Base-by-base conservation (phyloP, 2,797 vertebrate genomes). In the Chrosomus eos region DNA sequence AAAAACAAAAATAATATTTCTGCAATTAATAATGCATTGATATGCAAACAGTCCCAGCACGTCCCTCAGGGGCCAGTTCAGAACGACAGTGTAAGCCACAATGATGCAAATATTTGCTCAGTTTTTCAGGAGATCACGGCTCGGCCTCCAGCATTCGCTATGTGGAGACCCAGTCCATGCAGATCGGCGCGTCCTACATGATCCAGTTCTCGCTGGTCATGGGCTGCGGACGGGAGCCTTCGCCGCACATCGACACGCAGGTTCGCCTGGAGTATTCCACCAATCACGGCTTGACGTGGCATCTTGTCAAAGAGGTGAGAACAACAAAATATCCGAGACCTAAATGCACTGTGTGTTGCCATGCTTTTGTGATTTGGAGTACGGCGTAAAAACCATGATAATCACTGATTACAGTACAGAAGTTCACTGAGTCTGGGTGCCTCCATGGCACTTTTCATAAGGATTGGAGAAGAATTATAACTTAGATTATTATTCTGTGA, bases 161-260 rank as follows among this genome's bases (percentile, higher is more conserved):
- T 1, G 97, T 99, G 90, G 98, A 99, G 93, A 99, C 98, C 3
- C 98, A 99, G 82, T 99, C 98, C 2, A 99, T 99, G 98, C 98
- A 99, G 92, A 97, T 98, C 0, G 98, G 98, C 64, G 98, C 98
- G 0, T 98, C 97, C 0, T 99, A 99, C 73, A 99, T 97, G 93
- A 96, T 99, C 86, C 98, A 99, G 93, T 99, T 99, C 93, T 98
- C 97, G 74, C 84, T 99, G 93, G 97, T 98, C 72, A 99, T 99
- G 98, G 98, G 98, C 83, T 99, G 98, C 28, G 96, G 97, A 10
- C 96, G 96, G 1, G 94, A 94, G 0, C 97, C 97, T 40, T 98
- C 97, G 4, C 96, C 97, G 71, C 95, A 99, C 82, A 98, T 99
- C 84, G 98, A 99, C 94, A 99, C 98, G 74, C 97, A 99, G 90